phyloP scores from a whole-genome alignment of 2,888 invertebrate genomes.

The Heliconius aoede region DNA sequence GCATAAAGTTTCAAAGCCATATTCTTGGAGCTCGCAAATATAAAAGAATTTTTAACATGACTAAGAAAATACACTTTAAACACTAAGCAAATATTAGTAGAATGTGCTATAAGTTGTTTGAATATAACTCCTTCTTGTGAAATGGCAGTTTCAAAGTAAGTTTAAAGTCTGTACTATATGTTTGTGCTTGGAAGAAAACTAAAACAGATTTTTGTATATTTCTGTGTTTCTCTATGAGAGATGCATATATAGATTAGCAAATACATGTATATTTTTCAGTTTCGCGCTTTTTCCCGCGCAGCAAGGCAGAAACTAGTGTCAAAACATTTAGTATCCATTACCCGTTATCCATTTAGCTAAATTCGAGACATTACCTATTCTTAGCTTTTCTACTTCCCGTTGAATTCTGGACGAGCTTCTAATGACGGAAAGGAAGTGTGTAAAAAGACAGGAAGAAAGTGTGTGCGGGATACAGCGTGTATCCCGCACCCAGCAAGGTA shows the following conservation, averaged over 20 bases:
- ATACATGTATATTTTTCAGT: not conserved
- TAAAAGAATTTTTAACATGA: conserved; percentile 30
- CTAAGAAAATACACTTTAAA: conserved; percentile 28
- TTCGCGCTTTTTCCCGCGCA: not conserved
- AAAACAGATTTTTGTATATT: not conserved
- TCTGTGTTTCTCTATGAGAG: not conserved
- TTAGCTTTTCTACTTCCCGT: too few species aligned
- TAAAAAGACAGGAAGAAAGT: too few species aligned
- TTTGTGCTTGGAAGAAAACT: not conserved
- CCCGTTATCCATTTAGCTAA: too few species aligned
- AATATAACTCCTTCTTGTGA: not conserved
- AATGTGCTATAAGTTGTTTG: conserved; percentile 5
- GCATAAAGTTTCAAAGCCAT: conserved; percentile 33
- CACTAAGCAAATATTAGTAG: conserved; percentile 22
- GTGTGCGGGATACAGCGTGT: not conserved
- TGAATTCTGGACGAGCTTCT: too few species aligned
- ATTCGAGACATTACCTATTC: too few species aligned
- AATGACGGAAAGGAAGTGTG: too few species aligned
- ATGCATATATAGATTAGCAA: not conserved
- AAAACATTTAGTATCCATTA: not conserved
- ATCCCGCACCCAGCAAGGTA: too few species aligned
- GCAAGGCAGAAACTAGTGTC: not conserved
- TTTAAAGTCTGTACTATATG: not conserved
- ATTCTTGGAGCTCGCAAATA: conserved; percentile 30
- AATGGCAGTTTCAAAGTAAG: not conserved